A percentile compares a stretch with the other conserved stretches of the same genome.
Conservation (phyloP, 2,888 invertebrate genomes). For the Sylvicola cinctus region DNA sequence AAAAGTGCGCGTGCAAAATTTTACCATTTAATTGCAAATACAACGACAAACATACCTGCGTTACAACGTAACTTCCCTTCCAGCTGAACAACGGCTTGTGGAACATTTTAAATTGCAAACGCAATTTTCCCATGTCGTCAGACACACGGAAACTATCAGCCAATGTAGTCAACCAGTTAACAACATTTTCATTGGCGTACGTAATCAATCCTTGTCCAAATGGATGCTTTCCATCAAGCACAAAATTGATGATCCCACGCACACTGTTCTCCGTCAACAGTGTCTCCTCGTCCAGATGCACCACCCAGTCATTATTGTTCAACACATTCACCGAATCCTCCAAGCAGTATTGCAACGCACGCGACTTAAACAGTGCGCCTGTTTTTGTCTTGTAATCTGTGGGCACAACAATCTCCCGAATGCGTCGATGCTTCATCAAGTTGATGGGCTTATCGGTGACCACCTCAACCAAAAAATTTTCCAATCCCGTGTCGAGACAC, state of each 20-base stretch:
- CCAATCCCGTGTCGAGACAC: constrained; percentile 73
- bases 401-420: constrained; percentile 79
- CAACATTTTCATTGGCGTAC: constrained; percentile 89
- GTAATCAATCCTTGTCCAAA: constrained; percentile 93
- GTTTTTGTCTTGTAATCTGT: constrained; percentile 67
- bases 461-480: constrained; percentile 90
- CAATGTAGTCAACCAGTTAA: constrained; percentile 91
- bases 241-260: constrained; percentile 81
- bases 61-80: constrained; percentile 96
- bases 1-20: no score
- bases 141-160: constrained; percentile 91
- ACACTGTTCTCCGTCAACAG: constrained; percentile 81
- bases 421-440: constrained; percentile 54
- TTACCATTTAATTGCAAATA: constrained; percentile 2
- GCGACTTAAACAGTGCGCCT: constrained; percentile 83
- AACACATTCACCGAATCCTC: constrained; percentile 74
- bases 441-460: constrained; percentile 78
- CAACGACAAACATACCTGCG: constrained; percentile 67
- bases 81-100: constrained; percentile 92
- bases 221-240: constrained; percentile 79
- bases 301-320: constrained; percentile 83
- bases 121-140: constrained; percentile 93
- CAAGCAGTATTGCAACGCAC: constrained; percentile 87
- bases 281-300: constrained; percentile 95
- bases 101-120: constrained; percentile 80